Conservation (phyloP, 2,113 vertebrate genomes). For the Larimichthys polyactis region DNA sequence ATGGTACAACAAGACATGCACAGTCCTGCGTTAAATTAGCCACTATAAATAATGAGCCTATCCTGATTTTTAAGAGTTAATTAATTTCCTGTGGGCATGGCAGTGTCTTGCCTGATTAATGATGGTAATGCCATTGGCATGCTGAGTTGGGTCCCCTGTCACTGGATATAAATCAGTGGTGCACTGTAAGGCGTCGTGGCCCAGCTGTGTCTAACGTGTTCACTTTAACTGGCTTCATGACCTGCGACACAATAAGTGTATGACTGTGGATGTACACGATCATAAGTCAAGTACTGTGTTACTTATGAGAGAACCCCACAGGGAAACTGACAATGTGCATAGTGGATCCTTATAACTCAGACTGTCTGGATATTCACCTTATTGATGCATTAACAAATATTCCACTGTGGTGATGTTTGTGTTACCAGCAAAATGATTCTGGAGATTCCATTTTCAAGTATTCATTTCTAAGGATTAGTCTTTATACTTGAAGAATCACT, state of each 20-base stretch:
- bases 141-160: slow-evolving; percentile 68
- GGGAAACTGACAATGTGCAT: neutral
- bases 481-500: neutral
- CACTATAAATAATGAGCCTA: slow-evolving; percentile 65
- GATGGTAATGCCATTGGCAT: slow-evolving; percentile 67
- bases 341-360: neutral
- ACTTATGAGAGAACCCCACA: slow-evolving; percentile 14
- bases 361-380: too few relatives aligned
- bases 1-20: slow-evolving; percentile 7
- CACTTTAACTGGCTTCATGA: slow-evolving; percentile 60
- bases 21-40: slow-evolving; percentile 47
- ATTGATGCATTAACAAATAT: too few relatives aligned
- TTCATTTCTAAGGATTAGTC: neutral
- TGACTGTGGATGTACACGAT: slow-evolving; percentile 36
- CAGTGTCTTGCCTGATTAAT: slow-evolving; percentile 80
- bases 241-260: slow-evolving; percentile 48
- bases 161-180: slow-evolving; percentile 77
- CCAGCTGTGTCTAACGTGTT: slow-evolving; percentile 75
- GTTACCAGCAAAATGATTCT: too few relatives aligned
- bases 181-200: slow-evolving; percentile 54
- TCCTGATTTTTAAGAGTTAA: slow-evolving; percentile 79
- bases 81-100: slow-evolving; percentile 79
- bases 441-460: too few relatives aligned
- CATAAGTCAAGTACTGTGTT: slow-evolving; percentile 50
- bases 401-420: too few relatives aligned